Base-by-base conservation (phyloP, 2,888 invertebrate species). In the Phasia obesa region DNA sequence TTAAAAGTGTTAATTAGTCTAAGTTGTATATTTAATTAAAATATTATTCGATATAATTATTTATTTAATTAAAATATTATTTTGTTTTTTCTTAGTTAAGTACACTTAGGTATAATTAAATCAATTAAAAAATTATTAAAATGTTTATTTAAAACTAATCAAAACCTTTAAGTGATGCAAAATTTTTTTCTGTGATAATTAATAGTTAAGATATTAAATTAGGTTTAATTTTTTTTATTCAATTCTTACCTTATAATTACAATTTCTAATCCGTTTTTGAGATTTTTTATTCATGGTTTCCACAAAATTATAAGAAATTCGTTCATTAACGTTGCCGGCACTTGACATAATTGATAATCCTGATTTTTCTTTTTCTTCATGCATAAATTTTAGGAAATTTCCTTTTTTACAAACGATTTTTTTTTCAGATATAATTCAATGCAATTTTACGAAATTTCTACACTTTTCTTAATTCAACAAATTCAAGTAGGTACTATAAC, bases 201-300 rank as follows among this genome's bases (percentile, higher is more conserved):
- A n/a, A n/a, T n/a, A n/a, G n/a, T n/a, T n/a, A n/a, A n/a, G n/a
- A n/a, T n/a, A n/a, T n/a, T n/a, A n/a, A n/a, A n/a, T n/a, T n/a
- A n/a, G n/a, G n/a, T 11, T 38, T 9, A 11, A 2, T 7, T 38
- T 7, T 38, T 11, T 13, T 38, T 38, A 13, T 38, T 11, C n/a
- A 42, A 5, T 4, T 5, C 44, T 79, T 42, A 83, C 83, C 75
- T 83, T 76, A 15, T 49, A 42, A 57, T 76, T 55, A 27, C 23
- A 53, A 38, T 44, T 2, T 49, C 42, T 83, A 67, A 83, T 83
- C 83, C 83, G 60, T 79, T 76, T 79, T 35, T 35, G 65, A 47
- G 60, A 44, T 59, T 75, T 75, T 19, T 31, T 42, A 49, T 38
- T 71, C 27, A 67, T 49, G 19, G 11, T 35, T 7, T 35, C 19